Conservation (phyloP, 2,797 vertebrate genomes). For the Tangara arthus region DNA sequence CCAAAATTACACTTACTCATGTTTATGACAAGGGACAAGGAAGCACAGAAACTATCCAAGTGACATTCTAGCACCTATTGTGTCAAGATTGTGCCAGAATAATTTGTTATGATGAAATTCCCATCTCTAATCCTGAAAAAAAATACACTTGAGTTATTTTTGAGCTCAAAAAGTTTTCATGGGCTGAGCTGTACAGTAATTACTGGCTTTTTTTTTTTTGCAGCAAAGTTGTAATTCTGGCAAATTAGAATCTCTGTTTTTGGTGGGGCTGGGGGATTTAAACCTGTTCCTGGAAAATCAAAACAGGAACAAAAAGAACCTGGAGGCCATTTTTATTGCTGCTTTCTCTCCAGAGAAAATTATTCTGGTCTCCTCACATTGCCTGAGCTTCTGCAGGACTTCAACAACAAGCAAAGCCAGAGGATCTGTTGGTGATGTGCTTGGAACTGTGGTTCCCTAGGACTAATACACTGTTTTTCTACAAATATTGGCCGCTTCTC, state of each 20-base stretch:
- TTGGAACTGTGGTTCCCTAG: not conserved
- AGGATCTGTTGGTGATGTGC: not conserved
- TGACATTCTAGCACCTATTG: not conserved
- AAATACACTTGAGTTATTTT: not conserved
- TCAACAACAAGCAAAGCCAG: not conserved
- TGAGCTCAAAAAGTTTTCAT: not conserved
- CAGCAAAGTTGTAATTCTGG: not conserved
- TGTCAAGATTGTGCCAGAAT: not conserved
- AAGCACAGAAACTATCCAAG: not conserved
- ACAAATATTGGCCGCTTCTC: not conserved
- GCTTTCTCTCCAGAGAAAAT: not conserved
- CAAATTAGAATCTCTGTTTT: not conserved
- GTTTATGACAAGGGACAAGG: not conserved
- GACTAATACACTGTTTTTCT: not conserved
- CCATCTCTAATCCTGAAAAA: not conserved
- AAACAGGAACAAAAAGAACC: not conserved
- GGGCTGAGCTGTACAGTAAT: not conserved
- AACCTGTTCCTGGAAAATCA: not conserved
- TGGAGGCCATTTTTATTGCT: not conserved
- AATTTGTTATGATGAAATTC: not conserved
- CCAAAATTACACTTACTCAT: not conserved
- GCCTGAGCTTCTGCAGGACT: not conserved
- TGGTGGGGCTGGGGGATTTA: not conserved
- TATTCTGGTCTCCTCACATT: not conserved
- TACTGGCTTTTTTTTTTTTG: not conserved